These are phyloP conservation scores for Poeciliopsis gracilis DNA, from an alignment of 2,797 vertebrate genomes.

Conservation along the genomic window DNA sequence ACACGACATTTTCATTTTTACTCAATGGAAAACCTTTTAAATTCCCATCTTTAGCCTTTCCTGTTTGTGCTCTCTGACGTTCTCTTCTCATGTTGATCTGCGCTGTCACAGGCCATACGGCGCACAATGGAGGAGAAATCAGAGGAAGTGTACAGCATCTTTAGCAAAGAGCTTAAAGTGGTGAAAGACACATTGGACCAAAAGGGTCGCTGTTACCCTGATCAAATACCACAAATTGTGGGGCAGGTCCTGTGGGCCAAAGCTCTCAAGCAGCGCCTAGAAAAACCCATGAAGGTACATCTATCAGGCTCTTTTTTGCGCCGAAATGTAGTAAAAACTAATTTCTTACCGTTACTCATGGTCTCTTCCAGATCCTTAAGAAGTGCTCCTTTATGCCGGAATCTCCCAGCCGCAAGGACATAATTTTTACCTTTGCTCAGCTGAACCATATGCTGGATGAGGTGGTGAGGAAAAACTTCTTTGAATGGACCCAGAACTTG, in stretches of 20 bases:
- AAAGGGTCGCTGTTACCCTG: constrained; percentile 4
- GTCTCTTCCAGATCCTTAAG: constrained; percentile 73
- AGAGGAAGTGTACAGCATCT: constrained; percentile 52
- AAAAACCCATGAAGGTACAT: constrained; percentile 82
- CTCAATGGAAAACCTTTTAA: background rate
- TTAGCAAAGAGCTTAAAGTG: constrained; percentile 69
- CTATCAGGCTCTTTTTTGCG: background rate
- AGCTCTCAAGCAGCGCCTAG: constrained; percentile 74
- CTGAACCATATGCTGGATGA: constrained; percentile 83
- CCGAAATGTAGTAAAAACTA: background rate
- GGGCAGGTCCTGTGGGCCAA: constrained; percentile 78
- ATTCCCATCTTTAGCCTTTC: background rate
- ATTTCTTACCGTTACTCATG: background rate
- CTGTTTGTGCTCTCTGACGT: background rate
- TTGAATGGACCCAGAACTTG: constrained; percentile 71
- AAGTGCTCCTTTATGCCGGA: constrained; percentile 71
- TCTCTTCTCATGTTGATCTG: background rate
- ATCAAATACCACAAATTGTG: constrained; percentile 77
- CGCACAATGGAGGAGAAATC: constrained; percentile 41
- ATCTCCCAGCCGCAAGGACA: constrained; percentile 72
- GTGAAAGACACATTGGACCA: constrained; percentile 70
- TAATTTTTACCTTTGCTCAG: constrained; percentile 66
- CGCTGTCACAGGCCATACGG: constrained; percentile 45
- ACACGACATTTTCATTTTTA: background rate
- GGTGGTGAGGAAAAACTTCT: constrained; percentile 71